Evolutionary conservation across 2,888 invertebrate genomes (phyloP).

Genomic region (Agrotis segetum): DNA sequence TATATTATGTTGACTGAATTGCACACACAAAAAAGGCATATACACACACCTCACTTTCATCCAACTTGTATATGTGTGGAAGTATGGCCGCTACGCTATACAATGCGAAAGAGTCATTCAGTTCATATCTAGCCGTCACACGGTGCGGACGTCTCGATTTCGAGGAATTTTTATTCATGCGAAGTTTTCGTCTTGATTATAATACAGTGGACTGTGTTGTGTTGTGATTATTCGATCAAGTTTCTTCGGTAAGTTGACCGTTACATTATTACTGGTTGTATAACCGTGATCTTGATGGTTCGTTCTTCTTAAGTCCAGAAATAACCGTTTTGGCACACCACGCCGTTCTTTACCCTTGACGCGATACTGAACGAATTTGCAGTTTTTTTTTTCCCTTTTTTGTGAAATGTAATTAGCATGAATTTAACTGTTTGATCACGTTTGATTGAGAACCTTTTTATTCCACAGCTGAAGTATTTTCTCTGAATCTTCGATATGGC

Average conservation of each 20-base stretch:
- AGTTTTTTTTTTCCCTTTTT: conserved; percentile 46
- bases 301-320: conserved; percentile 73
- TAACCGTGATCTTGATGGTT: conserved; percentile 78
- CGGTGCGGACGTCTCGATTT: conserved; percentile 70
- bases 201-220: conserved; percentile 75
- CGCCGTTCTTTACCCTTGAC: conserved; percentile 79
- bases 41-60: conserved; percentile 77
- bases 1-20: conserved; percentile 62
- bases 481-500: conserved; percentile 8
- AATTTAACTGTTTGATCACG: neutral
- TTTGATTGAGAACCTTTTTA: conserved; percentile 5
- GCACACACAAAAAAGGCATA: conserved; percentile 68
- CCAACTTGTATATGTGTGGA: conserved; percentile 68
- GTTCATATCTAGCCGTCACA: conserved; percentile 79
- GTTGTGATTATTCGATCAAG: conserved; percentile 78
- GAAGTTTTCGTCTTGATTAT: conserved; percentile 66
- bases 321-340: conserved; percentile 85
- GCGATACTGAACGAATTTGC: conserved; percentile 62
- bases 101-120: conserved; percentile 76
- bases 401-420: conserved; percentile 26
- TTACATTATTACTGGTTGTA: conserved; percentile 53
- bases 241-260: conserved; percentile 77
- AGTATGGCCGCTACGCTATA: conserved; percentile 60
- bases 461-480: conserved; percentile 22
- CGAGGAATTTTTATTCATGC: conserved; percentile 53